Base-by-base conservation (phyloP, 2,888 invertebrate species). In the Pachliopta kotzebuea region DNA sequence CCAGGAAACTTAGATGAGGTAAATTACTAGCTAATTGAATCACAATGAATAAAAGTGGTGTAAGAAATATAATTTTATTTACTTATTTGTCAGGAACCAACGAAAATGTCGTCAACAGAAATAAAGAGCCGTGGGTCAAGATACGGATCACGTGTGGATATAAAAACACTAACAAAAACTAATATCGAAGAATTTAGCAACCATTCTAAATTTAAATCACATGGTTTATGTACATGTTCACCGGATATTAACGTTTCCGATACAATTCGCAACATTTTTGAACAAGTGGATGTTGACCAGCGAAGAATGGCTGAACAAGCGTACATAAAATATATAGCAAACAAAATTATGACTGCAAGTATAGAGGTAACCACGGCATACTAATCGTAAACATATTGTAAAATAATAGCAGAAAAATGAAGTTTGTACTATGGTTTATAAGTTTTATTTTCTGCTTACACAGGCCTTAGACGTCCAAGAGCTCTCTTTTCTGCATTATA, bases 401-500 rank as follows among this genome's bases (percentile, higher is more conserved):
- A 49, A 53, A 54, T 7, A 52, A 20, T 11, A 45, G 4, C 14
- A 8, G n/a, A 9, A 52, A 52, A 52, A 8, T 49, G 49, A 11
- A 4, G 20, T 23, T 11, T 4, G 9, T 21, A 52, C 21, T 23
- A 2, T 4, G n/a, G 18, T n/a, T 45, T 45, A n/a, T 45, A 14
- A 37, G 37, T 37, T 37, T 45, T 45, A 6, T n/a, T 45, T 45
- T 17, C n/a, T 45, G 6, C 8, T 4, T 4, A 65, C 77, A 63
- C 72, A 93, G 92, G 74, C 77, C 9, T 77, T 93, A 57, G 85
- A 89, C 58, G 84, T 88, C 21, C 90, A 93, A 74, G 93, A 93
- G 70, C 72, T 93, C n/a, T 90, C 92, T 23, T 88, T 90, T 68
- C 78, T 93, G 21, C 93, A 93, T 71, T 75, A 88, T 0, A 93